Evolutionary conservation across 1,140 invertebrate genomes (phyloP), one percentile per base, ranked within the genome.

Genomic region (Scaptomyza graminum): DNA sequence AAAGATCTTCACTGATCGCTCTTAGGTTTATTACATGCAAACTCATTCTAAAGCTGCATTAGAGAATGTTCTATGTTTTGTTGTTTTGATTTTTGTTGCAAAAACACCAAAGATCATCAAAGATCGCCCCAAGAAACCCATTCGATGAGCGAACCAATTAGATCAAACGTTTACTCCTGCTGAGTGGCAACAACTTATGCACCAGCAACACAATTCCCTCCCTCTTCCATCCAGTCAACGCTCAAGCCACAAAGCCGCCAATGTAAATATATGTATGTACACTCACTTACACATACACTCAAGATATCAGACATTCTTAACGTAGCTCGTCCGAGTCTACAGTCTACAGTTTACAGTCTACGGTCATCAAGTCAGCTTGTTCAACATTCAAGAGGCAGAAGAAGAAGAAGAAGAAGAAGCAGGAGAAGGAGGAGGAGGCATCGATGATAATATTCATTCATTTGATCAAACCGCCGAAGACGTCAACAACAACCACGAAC

Each of bases 361-460:
- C 83, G 80, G 76, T 84, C 80, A 84, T 84, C 80, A 84, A 84
- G 80, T 79, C 73, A 76, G 80, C 76, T 84, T 73, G 84, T 88
- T 88, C 75, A 87, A 83, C 83, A 79, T 88, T 72, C 79, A 74
- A 79, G 76, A 34, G 16, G 47, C 2, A 43, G 37, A 9, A 43
- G 18, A 22, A 22, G 18, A 22, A 22, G 18, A 22, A 22, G 0
- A 2, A 22, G 1, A 22, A 22, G 63, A 4, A 34, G 7, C 0
- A 34, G 31, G 31, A 34, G 31, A 3, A 34, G 31, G 7, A 8
- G 13, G 18, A 39, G 46, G n/a, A 80, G 83, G 68, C 83, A 88
- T 88, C 83, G 83, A 88, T 88, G 83, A 88, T 88, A 88, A 88
- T 88, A 88, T 88, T 88, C 83, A 88, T 88, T 88, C 83, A 88